Evolutionary conservation across 2,113 vertebrate genomes (phyloP).

Genomic region (Serinus canaria): DNA sequence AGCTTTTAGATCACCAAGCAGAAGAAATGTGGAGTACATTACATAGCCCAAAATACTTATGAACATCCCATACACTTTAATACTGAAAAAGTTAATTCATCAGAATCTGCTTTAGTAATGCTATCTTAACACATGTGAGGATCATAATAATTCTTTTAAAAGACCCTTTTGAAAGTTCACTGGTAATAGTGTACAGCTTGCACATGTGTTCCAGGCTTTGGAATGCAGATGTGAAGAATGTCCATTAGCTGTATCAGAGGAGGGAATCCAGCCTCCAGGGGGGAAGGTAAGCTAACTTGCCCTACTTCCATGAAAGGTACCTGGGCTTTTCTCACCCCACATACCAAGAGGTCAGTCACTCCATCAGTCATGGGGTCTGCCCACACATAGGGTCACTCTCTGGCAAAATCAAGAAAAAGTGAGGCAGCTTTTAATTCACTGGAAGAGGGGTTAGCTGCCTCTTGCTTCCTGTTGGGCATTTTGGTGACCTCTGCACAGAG

Average conservation of each 20-base stretch:
- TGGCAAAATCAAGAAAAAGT: neutral
- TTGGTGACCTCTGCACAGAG: neutral
- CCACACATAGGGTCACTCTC: neutral
- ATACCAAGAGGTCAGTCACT: neutral
- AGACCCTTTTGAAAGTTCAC: neutral
- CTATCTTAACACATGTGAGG: neutral
- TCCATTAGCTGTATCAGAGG: neutral
- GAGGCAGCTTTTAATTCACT: neutral
- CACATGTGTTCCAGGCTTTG: neutral
- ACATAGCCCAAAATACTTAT: neutral
- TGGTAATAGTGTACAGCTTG: neutral
- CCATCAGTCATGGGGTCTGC: neutral
- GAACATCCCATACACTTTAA: neutral
- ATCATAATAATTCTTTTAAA: neutral
- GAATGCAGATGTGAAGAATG: neutral
- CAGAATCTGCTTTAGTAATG: neutral
- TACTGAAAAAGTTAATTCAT: neutral
- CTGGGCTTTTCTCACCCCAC: neutral
- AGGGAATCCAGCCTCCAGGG: neutral
- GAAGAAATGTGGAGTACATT: neutral
- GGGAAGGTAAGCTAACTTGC: neutral
- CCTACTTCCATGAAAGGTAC: accelerated
- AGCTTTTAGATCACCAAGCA: neutral
- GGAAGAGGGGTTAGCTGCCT: neutral
- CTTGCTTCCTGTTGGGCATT: neutral